phyloP scores from a whole-genome alignment of 2,113 vertebrate genomes.

The Synodontis membranacea region DNA sequence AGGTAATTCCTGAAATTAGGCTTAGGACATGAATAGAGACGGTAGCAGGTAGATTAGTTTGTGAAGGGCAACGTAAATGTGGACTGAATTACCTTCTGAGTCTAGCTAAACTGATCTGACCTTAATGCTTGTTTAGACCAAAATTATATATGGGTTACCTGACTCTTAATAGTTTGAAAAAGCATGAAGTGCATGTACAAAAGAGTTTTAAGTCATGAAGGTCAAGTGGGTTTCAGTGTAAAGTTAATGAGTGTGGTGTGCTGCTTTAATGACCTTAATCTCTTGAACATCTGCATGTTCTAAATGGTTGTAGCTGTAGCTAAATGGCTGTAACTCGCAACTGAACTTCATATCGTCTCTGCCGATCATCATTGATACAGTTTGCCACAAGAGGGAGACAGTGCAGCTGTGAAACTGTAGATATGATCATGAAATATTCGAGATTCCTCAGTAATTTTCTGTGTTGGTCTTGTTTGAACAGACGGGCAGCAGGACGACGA shows the following conservation, averaged over 20 bases:
- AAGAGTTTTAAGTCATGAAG: background rate
- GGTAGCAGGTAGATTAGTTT: conserved; percentile 25
- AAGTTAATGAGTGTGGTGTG: background rate
- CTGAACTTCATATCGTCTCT: background rate
- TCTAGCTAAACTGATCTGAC: conserved; percentile 16
- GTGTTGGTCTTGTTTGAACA: conserved; percentile 56
- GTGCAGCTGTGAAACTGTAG: background rate
- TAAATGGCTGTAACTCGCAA: background rate
- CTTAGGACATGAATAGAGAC: background rate
- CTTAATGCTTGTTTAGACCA: background rate
- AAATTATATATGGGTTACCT: background rate
- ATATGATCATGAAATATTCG: background rate
- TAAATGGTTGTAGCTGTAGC: background rate
- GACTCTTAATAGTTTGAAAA: background rate
- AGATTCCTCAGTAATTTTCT: background rate
- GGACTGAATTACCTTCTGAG: background rate
- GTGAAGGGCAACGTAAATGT: conserved; percentile 2
- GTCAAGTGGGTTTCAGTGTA: background rate
- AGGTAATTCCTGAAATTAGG: background rate
- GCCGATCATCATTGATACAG: background rate
- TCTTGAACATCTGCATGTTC: background rate
- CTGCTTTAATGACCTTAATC: background rate
- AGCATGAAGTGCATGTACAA: background rate
- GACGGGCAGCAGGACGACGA: conserved; percentile 98
- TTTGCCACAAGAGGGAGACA: conserved; percentile 38